Conservation (phyloP, 2,113 vertebrate genomes). For the Rhizomys pruinosus region DNA sequence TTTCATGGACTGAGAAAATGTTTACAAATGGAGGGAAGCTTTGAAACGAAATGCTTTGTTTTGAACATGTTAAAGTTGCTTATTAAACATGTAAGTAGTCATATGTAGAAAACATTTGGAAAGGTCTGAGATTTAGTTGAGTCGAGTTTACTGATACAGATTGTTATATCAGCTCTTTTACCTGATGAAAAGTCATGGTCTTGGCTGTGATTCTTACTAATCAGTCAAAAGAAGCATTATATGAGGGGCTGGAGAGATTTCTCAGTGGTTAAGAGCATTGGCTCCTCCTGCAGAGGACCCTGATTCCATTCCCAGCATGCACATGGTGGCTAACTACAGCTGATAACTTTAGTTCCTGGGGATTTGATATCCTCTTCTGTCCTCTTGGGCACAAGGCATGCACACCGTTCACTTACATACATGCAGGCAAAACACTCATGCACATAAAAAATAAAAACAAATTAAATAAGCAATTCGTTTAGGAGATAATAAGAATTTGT, state of each 20-base stretch:
- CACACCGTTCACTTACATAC: no score
- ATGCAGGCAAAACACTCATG: no score
- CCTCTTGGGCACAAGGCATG: no score
- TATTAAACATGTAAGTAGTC: neutral
- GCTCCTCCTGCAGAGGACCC: no score
- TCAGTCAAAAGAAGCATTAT: neutral
- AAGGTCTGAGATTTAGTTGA: neutral
- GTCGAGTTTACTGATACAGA: neutral
- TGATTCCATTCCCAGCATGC: no score
- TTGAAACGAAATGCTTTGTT: neutral
- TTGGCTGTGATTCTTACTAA: neutral
- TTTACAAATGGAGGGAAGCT: neutral
- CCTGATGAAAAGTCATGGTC: slow-evolving; percentile 11
- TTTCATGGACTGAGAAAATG: neutral
- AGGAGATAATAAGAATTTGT: neutral
- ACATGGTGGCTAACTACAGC: no score
- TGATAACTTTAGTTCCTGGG: no score
- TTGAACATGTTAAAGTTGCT: neutral
- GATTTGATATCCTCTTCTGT: no score
- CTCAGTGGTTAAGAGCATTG: no score
- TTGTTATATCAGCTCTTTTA: neutral
- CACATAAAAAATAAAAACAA: neutral
- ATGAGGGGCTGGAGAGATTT: neutral
- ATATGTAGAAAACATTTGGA: neutral
- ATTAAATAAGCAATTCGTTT: neutral